Evolutionary conservation across 2,888 invertebrate genomes (phyloP).

Genomic region (Eilema griseolum): DNA sequence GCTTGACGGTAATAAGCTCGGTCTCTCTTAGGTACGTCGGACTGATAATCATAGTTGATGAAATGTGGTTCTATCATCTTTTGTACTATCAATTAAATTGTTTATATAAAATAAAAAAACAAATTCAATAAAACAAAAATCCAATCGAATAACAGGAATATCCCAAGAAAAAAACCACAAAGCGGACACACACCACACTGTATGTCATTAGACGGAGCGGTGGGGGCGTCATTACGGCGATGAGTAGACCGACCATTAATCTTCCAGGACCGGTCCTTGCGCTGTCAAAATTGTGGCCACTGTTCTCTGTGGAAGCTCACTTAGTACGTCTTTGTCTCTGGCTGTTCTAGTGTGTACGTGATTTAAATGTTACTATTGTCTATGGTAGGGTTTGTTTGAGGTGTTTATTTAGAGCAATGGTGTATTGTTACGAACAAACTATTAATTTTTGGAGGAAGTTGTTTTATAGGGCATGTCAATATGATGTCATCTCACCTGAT

Average conservation of each 20-base stretch:
- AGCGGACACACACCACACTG: conserved; percentile 65
- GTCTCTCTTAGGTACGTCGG: too few relatives aligned
- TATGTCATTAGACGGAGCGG: conserved; percentile 83
- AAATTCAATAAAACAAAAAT: background rate
- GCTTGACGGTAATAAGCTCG: too few relatives aligned
- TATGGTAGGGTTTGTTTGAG: conserved; percentile 11
- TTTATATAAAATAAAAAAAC: too few relatives aligned
- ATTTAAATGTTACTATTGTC: conserved; percentile 28
- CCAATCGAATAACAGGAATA: background rate
- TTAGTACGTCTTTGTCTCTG: conserved; percentile 61
- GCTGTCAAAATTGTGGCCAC: conserved; percentile 86
- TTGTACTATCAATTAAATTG: background rate
- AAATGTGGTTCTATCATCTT: too few relatives aligned
- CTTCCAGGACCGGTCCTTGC: conserved; percentile 81
- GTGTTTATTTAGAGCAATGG: background rate
- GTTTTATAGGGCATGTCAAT: too few relatives aligned
- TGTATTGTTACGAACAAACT: background rate
- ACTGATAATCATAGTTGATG: too few relatives aligned
- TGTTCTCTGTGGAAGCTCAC: conserved; percentile 57
- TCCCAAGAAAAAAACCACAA: conserved; percentile 9
- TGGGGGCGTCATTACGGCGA: conserved; percentile 85
- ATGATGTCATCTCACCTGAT: too few relatives aligned
- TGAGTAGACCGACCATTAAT: conserved; percentile 85
- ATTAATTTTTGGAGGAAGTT: background rate
- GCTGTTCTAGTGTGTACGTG: conserved; percentile 41